Evolutionary conservation across 2,113 vertebrate species (phyloP).

Genomic region (Ondatra zibethicus): DNA sequence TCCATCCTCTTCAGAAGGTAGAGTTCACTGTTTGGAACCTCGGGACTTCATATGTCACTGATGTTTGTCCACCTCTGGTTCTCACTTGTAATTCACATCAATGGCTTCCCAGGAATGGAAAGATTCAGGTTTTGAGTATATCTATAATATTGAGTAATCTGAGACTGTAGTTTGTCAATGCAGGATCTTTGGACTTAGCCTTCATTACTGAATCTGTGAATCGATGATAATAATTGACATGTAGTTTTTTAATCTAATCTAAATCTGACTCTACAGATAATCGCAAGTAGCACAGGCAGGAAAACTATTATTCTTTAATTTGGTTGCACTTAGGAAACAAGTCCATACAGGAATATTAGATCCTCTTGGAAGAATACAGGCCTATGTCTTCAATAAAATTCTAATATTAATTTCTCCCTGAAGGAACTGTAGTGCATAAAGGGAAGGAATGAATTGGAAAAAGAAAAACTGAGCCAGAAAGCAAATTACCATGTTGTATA

Average conservation of each 20-base stretch:
- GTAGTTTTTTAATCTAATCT: neutral
- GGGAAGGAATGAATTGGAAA: neutral
- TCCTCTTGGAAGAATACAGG: neutral
- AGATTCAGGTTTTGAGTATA: neutral
- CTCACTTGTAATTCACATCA: no score
- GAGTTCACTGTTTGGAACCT: neutral
- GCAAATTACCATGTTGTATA: neutral
- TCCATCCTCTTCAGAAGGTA: neutral
- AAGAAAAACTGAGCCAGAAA: neutral
- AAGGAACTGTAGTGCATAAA: accelerated
- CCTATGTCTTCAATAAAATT: neutral
- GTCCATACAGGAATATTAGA: neutral
- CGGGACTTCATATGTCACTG: accelerated
- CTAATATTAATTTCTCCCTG: neutral
- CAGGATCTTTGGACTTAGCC: neutral
- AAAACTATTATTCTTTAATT: no score
- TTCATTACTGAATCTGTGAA: neutral
- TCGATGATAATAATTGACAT: neutral
- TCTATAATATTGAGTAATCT: neutral
- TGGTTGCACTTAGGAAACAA: no score
- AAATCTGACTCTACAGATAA: neutral
- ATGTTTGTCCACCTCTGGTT: neutral
- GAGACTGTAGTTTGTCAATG: no score
- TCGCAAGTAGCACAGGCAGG: neutral
- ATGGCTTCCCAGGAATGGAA: accelerated